Conservation (phyloP, 2,113 vertebrate genomes). For the Nesogale talazaci region DNA sequence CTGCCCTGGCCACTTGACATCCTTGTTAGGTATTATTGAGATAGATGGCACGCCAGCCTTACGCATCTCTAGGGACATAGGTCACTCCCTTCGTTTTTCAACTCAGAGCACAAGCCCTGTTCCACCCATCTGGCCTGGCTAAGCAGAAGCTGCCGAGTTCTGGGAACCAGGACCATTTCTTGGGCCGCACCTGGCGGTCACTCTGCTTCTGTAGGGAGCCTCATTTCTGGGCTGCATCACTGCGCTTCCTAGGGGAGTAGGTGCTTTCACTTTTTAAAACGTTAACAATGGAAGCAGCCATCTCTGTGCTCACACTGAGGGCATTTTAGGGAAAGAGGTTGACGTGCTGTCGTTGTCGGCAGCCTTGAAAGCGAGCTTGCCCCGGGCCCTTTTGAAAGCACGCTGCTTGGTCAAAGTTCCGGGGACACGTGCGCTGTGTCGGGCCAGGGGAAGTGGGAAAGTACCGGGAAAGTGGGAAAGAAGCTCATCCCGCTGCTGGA, state of each 20-base stretch:
- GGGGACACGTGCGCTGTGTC: neutral
- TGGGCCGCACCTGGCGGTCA: conserved; percentile 18
- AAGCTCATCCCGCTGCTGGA: neutral
- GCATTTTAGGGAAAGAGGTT: conserved; percentile 33
- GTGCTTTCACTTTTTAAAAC: conserved; percentile 13
- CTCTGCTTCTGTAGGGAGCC: neutral
- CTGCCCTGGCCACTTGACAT: conserved; percentile 64
- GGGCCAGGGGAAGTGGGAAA: neutral
- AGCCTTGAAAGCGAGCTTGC: conserved; percentile 7
- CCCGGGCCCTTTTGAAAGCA: conserved; percentile 11
- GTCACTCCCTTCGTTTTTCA: conserved; percentile 70
- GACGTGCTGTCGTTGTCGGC: neutral
- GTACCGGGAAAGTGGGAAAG: neutral
- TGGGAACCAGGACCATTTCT: neutral
- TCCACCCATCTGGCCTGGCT: conserved; percentile 9
- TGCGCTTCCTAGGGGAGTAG: neutral
- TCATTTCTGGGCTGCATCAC: conserved; percentile 31
- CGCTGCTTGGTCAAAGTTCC: neutral
- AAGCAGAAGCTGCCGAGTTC: neutral
- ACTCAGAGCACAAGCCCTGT: conserved; percentile 36
- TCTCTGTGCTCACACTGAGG: conserved; percentile 21
- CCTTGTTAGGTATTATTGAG: conserved; percentile 68
- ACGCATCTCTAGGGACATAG: conserved; percentile 65
- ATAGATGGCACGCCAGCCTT: conserved; percentile 63
- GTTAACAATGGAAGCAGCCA: conserved; percentile 43